phyloP scores from a whole-genome alignment of 1,140 invertebrate species.

The Ephestia elutella region DNA sequence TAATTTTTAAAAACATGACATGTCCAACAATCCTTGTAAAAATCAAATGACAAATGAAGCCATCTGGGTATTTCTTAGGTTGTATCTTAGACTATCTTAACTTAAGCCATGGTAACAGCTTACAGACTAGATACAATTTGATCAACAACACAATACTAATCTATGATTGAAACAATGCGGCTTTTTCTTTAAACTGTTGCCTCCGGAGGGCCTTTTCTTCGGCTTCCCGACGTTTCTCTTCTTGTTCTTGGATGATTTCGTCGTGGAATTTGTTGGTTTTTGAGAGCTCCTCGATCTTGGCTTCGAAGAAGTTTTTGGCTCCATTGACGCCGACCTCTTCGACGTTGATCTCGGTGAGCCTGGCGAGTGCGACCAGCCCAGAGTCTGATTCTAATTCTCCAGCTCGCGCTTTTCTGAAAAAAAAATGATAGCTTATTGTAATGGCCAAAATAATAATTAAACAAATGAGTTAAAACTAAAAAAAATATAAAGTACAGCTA shows the following conservation, averaged over 20 bases:
- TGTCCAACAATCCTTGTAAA: too few relatives aligned
- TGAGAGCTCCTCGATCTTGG: conserved; percentile 90
- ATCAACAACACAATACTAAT: conserved; percentile 26
- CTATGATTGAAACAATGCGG: conserved; percentile 81
- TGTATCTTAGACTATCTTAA: neutral
- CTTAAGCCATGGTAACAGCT: conserved; percentile 66
- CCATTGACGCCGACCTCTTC: conserved; percentile 92
- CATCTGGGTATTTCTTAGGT: too few relatives aligned
- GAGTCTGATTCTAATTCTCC: conserved; percentile 88
- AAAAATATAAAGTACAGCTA: too few relatives aligned
- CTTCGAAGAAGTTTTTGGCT: conserved; percentile 93
- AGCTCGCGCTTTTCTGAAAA: conserved; percentile 83
- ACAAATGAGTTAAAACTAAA: too few relatives aligned
- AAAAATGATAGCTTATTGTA: conserved; percentile 1
- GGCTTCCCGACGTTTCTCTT: conserved; percentile 85
- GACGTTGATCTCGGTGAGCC: conserved; percentile 90
- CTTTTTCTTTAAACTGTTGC: conserved; percentile 87
- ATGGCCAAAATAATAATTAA: too few relatives aligned
- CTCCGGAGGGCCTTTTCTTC: conserved; percentile 84
- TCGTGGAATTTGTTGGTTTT: conserved; percentile 89
- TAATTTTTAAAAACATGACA: too few relatives aligned
- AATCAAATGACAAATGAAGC: too few relatives aligned
- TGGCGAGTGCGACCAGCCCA: conserved; percentile 87
- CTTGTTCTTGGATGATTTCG: conserved; percentile 90
- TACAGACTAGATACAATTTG: conserved; percentile 58